Base-by-base conservation (phyloP, 2,113 vertebrate genomes). In the Stegastes partitus region DNA sequence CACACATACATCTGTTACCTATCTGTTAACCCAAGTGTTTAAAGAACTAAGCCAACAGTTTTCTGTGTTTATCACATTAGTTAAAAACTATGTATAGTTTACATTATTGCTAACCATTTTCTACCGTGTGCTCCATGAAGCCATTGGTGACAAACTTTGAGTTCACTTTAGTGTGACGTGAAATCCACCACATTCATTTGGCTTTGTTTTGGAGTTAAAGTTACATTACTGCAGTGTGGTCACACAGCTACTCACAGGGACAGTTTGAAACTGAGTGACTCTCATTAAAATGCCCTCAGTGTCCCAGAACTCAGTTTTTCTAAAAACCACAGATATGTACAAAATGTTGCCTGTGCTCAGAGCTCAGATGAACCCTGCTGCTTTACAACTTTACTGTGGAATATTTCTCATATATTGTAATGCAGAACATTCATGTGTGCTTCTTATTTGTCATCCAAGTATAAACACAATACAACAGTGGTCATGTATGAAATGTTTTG, bases 211-310 rank as follows among this genome's bases (percentile, higher is more conserved):
- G 12, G 1, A 54, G 39, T 42, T 67, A 4, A 39, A 37, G 22
- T 51, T 67, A 53, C 39, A 21, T n/a, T 49, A 2, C 10, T 5
- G 65, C 53, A 5, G 14, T 50, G 26, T n/a, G 69, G 51, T 64
- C 44, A 28, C 22, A 31, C 28, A 31, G 53, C 25, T 19, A 39
- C 28, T 70, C 37, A 11, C 37, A 23, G 37, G 4, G 26, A 19
- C 9, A 22, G 42, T 63, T 53, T 34, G 22, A 68, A 68, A 50
- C 25, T 4, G 95, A 93, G 78, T 96, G 95, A 0, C 58, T 93
- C 89, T 97, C 96, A 21, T 95, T 95, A 86, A 96, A 93, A 85
- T 95, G 96, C 93, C 76, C 90, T 90, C 0, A 95, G 96, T 11
- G 90, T 83, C 69, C 95, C 94, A 0, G 94, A 94, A 68, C 82